Evolutionary conservation across 1,140 invertebrate species (phyloP).

Genomic region (Aethina tumida): DNA sequence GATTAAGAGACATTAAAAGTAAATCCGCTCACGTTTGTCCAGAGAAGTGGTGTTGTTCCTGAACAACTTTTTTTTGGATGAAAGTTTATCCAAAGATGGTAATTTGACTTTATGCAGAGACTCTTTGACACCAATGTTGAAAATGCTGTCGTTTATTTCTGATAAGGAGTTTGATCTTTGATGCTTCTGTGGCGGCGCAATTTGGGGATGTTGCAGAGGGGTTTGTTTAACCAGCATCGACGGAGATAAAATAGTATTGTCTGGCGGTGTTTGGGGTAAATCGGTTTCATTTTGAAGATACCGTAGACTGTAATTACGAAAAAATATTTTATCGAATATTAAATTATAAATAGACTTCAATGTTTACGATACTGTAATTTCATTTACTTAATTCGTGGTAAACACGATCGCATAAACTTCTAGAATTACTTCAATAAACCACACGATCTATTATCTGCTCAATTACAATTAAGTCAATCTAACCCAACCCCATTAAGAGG

Average conservation of each 20-base stretch:
- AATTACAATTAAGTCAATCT: no score
- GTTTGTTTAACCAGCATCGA: constrained; percentile 12
- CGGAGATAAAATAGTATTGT: constrained; percentile 17
- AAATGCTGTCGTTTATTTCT: constrained; percentile 29
- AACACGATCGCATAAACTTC: no score
- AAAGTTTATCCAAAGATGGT: constrained; percentile 28
- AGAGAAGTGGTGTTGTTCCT: constrained; percentile 30
- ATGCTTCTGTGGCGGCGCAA: constrained; percentile 13
- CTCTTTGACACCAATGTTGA: constrained; percentile 31
- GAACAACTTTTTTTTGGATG: constrained; percentile 29
- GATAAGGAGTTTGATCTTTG: constrained; percentile 25
- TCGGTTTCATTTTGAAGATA: constrained; percentile 37
- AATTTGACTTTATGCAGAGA: constrained; percentile 27
- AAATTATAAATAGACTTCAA: no score
- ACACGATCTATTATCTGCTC: no score
- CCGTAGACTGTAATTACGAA: constrained; percentile 32
- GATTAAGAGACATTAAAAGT: background rate
- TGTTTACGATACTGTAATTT: no score
- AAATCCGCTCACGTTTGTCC: constrained; percentile 30
- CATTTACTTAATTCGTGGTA: no score
- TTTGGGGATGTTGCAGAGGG: constrained; percentile 9
- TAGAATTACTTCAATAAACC: no score
- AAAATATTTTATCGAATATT: no score
- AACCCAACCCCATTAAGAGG: no score
- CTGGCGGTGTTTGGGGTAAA: constrained; percentile 18